Base-by-base conservation (phyloP, 2,797 vertebrate species). In the Chaetophractus vellerosus region DNA sequence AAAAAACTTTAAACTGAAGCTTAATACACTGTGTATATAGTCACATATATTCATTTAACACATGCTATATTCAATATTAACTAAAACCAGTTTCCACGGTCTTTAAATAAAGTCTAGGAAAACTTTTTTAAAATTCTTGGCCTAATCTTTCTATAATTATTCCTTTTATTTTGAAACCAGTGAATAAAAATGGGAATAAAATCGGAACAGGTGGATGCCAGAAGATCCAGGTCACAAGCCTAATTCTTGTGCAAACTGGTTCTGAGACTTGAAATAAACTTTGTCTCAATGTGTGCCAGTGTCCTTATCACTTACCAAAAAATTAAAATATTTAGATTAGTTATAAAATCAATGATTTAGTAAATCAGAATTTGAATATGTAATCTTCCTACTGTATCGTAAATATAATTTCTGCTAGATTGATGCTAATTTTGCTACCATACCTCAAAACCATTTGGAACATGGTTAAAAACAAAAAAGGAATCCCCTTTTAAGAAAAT, bases 81-180 rank as follows among this genome's bases (percentile, higher is more conserved):
- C 76, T 52, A 76, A 94, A 96, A 86, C 88, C 68, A 86, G 52
- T 86, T 91, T 89, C 86, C 50, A 71, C 10, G 52, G 64, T 95
- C 79, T 92, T 96, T 93, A 95, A 92, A 96, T 92, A 87, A 97
- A 95, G 85, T 92, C 90, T 59, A 89, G 38, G 68, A 91, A 91
- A 64, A n/a, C 75, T 74, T 45, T 45, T 55, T 92, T 92, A 94
- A 87, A 71, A 88, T 82, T 76, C 61, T 90, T 88, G 76, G 33
- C 57, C 48, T 38, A 84, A 91, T 93, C 80, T 48, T 85, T 91
- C 72, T 79, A 41, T 88, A 88, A 23, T 48, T 86, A 31, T 66
- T 86, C 88, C 82, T 61, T 61, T 80, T 72, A 72, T 81, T 66
- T 84, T 74, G 72, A 93, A 95, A 28, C 74, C 19, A 45, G 23